Percentiles rank a stretch among this genome's conserved stretches.
phyloP scores from a whole-genome alignment of 2,113 vertebrate genomes.

The Oreochromis tanganicae region DNA sequence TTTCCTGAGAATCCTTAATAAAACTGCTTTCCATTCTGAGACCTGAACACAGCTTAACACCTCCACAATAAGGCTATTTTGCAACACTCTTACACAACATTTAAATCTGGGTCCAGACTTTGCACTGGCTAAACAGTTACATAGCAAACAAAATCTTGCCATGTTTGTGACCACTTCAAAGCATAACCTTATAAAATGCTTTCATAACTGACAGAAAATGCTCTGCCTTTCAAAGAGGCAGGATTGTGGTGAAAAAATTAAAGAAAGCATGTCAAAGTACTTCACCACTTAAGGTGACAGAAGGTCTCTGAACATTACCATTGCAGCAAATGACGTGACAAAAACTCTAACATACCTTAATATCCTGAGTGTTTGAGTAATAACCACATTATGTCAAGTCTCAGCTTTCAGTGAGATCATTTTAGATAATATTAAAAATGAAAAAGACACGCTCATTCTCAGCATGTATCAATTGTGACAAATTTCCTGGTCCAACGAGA shows the following conservation, averaged over 20 bases:
- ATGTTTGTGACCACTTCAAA: neutral
- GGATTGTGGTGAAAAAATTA: neutral
- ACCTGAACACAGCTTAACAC: neutral
- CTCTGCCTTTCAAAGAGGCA: neutral
- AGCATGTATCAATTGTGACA: too few relatives aligned
- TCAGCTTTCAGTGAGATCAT: neutral
- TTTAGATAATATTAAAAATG: neutral
- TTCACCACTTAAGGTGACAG: neutral
- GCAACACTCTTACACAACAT: slow-evolving; percentile 11
- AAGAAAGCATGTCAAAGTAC: neutral
- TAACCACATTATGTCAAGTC: neutral
- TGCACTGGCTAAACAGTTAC: neutral
- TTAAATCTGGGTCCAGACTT: slow-evolving; percentile 26
- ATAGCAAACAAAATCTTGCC: neutral
- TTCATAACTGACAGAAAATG: neutral
- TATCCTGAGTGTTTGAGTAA: neutral
- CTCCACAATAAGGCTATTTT: neutral
- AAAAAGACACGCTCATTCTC: fast-evolving
- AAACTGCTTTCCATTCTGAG: neutral
- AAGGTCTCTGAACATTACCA: neutral
- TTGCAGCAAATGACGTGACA: neutral
- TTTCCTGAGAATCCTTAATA: neutral
- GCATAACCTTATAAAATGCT: neutral
- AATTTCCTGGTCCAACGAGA: slow-evolving; percentile 21
- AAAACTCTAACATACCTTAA: neutral